A percentile compares a stretch with the other conserved stretches of the same genome.
These are phyloP conservation scores for Polydrusus pterygomalis DNA, from an alignment of 2,888 invertebrate species.

Conservation along the genomic window DNA sequence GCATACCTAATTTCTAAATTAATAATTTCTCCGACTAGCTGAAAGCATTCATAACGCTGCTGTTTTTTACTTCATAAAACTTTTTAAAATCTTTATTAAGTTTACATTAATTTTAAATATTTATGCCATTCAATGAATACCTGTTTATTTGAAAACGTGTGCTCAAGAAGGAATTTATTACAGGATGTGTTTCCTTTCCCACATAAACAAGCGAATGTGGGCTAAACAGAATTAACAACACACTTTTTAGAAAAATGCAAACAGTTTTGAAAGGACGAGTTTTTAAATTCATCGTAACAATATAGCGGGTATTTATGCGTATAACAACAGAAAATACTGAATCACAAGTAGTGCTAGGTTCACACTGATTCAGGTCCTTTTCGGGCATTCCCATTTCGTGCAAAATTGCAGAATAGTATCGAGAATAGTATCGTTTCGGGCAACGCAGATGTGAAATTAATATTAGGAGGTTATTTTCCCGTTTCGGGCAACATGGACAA, in stretches of 20 bases:
- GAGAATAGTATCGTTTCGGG: too few relatives aligned
- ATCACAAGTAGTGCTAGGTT: too few relatives aligned
- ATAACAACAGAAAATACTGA: too few relatives aligned
- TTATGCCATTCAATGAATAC: constrained; percentile 51
- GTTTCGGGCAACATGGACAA: too few relatives aligned
- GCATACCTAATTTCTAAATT: constrained; percentile 35
- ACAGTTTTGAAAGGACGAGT: constrained; percentile 10
- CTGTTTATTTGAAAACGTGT: constrained; percentile 45
- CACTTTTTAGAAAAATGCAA: constrained; percentile 37
- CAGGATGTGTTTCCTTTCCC: constrained; percentile 56
- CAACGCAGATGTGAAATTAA: too few relatives aligned
- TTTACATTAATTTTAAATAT: constrained; percentile 48
- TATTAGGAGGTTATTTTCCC: too few relatives aligned
- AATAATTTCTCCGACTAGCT: constrained; percentile 31
- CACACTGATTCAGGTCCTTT: too few relatives aligned
- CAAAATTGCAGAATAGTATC: too few relatives aligned
- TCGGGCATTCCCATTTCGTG: too few relatives aligned
- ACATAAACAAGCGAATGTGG: constrained; percentile 48
- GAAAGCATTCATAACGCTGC: constrained; percentile 35
- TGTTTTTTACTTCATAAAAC: constrained; percentile 17
- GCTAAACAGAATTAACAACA: constrained; percentile 46
- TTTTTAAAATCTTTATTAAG: constrained; percentile 37
- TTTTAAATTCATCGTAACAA: too few relatives aligned
- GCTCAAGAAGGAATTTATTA: constrained; percentile 48
- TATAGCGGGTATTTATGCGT: too few relatives aligned